A percentile compares a stretch with the other conserved stretches of the same genome.
Conservation (phyloP, 2,797 vertebrate species). For the Sebastiscus albofasciatus region DNA sequence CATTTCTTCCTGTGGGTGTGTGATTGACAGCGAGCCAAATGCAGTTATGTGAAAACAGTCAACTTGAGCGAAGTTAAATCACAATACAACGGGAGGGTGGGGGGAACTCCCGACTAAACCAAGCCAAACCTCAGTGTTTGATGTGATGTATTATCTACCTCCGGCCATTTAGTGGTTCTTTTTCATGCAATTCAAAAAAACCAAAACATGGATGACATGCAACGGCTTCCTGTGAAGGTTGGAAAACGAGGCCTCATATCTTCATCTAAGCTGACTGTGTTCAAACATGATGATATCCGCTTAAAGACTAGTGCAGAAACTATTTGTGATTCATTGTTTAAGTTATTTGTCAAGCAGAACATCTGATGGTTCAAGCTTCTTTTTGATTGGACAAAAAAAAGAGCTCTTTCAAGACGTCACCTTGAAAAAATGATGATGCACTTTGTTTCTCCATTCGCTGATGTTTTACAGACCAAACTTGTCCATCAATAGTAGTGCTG, state of each 20-base stretch:
- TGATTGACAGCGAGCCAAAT: constrained; percentile 8
- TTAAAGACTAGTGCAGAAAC: neutral
- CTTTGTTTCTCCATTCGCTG: neutral
- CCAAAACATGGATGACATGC: neutral
- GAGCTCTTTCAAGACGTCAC: neutral
- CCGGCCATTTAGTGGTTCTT: neutral
- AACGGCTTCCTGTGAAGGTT: neutral
- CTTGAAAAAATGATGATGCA: neutral
- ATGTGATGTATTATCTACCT: constrained; percentile 2
- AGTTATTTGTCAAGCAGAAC: neutral
- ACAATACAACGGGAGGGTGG: neutral
- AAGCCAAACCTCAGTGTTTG: constrained; percentile 8
- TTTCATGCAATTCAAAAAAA: neutral
- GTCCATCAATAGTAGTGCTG: no score
- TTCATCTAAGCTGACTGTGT: neutral
- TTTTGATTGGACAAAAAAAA: neutral
- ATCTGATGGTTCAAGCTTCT: neutral
- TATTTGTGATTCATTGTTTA: neutral
- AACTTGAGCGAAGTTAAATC: neutral
- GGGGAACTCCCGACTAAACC: neutral
- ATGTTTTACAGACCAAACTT: neutral
- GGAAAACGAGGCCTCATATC: neutral
- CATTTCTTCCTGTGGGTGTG: constrained; percentile 22
- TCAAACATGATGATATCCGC: neutral
- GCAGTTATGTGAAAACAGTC: constrained; percentile 19